These are phyloP conservation scores for Dromius quadrimaculatus DNA, from an alignment of 2,888 invertebrate genomes.

Conservation along the genomic window DNA sequence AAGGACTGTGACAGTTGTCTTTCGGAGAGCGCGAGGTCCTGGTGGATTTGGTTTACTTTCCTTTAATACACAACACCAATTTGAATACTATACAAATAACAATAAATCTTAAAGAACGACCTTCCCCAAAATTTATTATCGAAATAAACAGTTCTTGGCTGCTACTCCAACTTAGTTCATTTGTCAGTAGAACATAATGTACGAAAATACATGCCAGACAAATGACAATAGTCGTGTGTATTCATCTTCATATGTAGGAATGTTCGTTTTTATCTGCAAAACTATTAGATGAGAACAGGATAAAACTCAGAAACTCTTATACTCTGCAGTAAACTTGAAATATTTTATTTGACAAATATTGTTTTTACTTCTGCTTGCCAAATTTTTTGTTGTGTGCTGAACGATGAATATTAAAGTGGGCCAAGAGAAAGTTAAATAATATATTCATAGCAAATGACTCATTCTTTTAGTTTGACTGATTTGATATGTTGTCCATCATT, in stretches of 20 bases:
- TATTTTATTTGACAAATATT: slow-evolving; percentile 18
- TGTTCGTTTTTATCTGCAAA: neutral
- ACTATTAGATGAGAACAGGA: slow-evolving; percentile 30
- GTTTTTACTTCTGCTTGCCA: slow-evolving; percentile 18
- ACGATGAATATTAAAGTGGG: too few relatives aligned
- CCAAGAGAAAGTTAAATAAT: too few relatives aligned
- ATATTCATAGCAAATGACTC: too few relatives aligned
- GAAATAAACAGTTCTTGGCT: slow-evolving; percentile 18
- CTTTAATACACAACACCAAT: slow-evolving; percentile 36
- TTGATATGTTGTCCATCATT: too few relatives aligned
- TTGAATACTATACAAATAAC: slow-evolving; percentile 6
- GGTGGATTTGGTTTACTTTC: slow-evolving; percentile 19
- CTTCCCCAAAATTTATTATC: slow-evolving; percentile 15
- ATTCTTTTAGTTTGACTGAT: too few relatives aligned
- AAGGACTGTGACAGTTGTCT: neutral
- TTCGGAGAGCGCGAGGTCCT: slow-evolving; percentile 16
- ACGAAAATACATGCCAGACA: neutral
- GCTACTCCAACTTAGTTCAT: slow-evolving; percentile 16
- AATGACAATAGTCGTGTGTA: neutral
- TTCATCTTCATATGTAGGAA: slow-evolving; percentile 3
- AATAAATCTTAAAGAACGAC: slow-evolving; percentile 8
- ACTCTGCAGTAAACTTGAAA: slow-evolving; percentile 8
- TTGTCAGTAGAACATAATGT: slow-evolving; percentile 20
- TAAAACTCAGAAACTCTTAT: slow-evolving; percentile 4
- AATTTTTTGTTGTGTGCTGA: too few relatives aligned